These are phyloP conservation scores for Drosophila mayri DNA, from an alignment of 1,140 invertebrate genomes.

Conservation along the genomic window DNA sequence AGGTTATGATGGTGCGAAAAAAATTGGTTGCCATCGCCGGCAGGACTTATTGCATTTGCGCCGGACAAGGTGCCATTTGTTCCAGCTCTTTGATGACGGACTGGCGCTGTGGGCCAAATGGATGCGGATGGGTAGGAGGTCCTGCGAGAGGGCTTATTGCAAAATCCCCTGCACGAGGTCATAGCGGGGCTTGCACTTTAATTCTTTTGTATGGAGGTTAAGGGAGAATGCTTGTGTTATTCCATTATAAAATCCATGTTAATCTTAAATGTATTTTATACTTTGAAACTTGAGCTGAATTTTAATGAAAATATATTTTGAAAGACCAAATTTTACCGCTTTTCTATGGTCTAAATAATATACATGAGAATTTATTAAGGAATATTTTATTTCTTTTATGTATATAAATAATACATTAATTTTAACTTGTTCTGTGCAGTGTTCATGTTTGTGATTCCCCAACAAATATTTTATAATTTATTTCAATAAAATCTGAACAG, in stretches of 20 bases:
- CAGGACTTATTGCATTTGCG: constrained; percentile 25
- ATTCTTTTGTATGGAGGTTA: not conserved
- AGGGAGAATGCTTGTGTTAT: no score
- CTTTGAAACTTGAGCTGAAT: not conserved
- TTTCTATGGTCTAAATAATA: not conserved
- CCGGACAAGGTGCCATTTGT: constrained; percentile 19
- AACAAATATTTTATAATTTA: not conserved
- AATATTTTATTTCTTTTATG: no score
- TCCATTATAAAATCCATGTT: not conserved
- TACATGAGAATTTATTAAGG: no score
- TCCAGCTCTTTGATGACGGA: constrained; percentile 3
- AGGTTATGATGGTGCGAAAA: constrained; percentile 17
- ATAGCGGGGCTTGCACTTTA: not conserved
- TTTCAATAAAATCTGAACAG: not conserved
- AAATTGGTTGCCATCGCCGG: constrained; percentile 20
- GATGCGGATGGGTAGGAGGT: not conserved
- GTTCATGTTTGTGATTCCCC: not conserved
- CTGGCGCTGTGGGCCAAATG: constrained; percentile 6
- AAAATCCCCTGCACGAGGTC: not conserved
- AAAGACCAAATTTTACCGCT: rapidly evolving
- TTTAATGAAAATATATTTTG: not conserved
- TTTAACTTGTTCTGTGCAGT: not conserved
- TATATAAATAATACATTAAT: not conserved
- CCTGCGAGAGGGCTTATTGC: not conserved
- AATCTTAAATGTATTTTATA: not conserved